A percentile compares a stretch with the other conserved stretches of the same genome.
Conservation (phyloP, 2,888 invertebrate genomes). For the Macroteleia sp. region DNA sequence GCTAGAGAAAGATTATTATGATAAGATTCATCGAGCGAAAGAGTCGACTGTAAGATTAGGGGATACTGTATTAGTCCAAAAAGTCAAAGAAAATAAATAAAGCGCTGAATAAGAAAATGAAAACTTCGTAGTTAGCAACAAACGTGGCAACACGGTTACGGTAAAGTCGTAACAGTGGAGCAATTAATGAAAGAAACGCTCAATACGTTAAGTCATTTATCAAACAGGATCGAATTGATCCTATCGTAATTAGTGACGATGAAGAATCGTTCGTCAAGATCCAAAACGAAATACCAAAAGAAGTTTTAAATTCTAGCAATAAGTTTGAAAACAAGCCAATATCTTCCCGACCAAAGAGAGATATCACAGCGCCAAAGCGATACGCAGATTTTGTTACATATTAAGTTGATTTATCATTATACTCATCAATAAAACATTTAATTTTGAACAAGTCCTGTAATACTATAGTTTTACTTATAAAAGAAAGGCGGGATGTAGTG, state of each 20-base stretch:
- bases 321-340: conserved; percentile 1
- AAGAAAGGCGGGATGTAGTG: background rate
- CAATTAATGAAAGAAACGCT: conserved; percentile 14
- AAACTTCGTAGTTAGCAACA: conserved; percentile 5
- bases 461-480: background rate
- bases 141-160: conserved; percentile 21
- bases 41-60: conserved; percentile 22
- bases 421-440: background rate
- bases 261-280: conserved; percentile 1
- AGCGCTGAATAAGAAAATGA: conserved; percentile 18
- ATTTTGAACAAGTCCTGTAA: too few species aligned
- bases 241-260: conserved; percentile 3
- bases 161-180: conserved; percentile 20
- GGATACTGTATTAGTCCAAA: conserved; percentile 36
- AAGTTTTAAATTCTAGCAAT: conserved; percentile 7
- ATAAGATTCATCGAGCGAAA: conserved; percentile 15
- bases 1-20: conserved; percentile 23
- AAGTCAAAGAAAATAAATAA: conserved; percentile 31
- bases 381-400: conserved; percentile 9
- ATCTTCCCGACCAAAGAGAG: conserved; percentile 8
- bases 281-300: background rate
- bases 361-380: conserved; percentile 1
- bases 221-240: conserved; percentile 7
- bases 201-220: background rate
- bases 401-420: background rate